Evolutionary conservation across 2,797 vertebrate genomes (phyloP).

Genomic region (Parambassis ranga): DNA sequence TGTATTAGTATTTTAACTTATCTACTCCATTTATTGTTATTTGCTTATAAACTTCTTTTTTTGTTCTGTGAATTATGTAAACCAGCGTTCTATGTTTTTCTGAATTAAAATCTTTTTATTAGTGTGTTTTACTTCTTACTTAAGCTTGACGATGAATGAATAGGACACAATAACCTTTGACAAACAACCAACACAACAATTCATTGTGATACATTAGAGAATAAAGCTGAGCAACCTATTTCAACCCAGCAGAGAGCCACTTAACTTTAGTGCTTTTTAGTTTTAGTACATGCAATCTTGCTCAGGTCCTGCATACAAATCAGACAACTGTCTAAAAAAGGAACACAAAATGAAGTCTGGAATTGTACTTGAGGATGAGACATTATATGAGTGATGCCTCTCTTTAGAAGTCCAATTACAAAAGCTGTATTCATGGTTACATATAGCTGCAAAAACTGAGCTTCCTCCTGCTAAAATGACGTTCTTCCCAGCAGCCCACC

Average conservation of each 20-base stretch:
- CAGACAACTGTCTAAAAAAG: neutral
- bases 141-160: too few relatives aligned
- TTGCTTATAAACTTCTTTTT: neutral
- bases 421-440: neutral
- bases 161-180: too few relatives aligned
- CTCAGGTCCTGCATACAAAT: neutral
- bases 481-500: neutral
- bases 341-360: neutral
- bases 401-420: slow-evolving; percentile 30
- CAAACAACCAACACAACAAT: neutral
- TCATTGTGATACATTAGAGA: neutral
- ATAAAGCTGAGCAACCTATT: neutral
- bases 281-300: slow-evolving; percentile 8
- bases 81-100: slow-evolving; percentile 9
- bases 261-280: slow-evolving; percentile 7
- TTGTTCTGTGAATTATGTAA: slow-evolving; percentile 13
- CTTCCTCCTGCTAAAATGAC: neutral
- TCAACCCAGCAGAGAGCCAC: neutral
- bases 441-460: neutral
- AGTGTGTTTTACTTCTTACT: neutral
- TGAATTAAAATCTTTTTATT: slow-evolving; percentile 25
- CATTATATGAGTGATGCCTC: slow-evolving; percentile 20
- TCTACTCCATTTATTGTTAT: slow-evolving; percentile 4
- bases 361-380: too few relatives aligned
- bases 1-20: slow-evolving; percentile 5